A percentile compares a stretch with the other conserved stretches of the same genome.
Evolutionary conservation across 37 sponge, comb jelly and placozoan species (phyloP).

Genomic region (Cladorhizidae sp.): DNA sequence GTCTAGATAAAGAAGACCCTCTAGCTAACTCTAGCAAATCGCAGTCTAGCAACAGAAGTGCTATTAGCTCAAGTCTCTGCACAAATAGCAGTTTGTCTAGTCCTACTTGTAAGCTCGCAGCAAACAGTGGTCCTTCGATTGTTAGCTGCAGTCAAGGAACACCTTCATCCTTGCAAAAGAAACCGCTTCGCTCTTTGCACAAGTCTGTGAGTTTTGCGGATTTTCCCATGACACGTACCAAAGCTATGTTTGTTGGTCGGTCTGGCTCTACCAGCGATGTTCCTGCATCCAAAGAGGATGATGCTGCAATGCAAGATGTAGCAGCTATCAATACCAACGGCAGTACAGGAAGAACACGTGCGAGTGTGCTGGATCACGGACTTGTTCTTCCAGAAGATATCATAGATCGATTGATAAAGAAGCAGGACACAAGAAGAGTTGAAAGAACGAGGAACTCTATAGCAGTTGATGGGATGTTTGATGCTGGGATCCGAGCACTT

Average conservation of each 20-base stretch:
- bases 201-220: slow-evolving; percentile 30
- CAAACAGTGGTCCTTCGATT: background rate
- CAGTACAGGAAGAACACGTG: background rate
- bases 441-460: background rate
- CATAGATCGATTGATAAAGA: slow-evolving; percentile 11
- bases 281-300: background rate
- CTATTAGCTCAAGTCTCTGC: background rate
- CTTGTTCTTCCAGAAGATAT: background rate
- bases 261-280: background rate
- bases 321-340: background rate
- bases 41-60: background rate
- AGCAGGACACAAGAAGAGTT: background rate
- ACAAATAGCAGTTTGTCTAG: too few species aligned
- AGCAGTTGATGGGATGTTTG: background rate
- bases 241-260: background rate
- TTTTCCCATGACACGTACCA: slow-evolving; percentile 16
- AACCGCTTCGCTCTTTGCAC: background rate
- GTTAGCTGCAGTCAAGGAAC: background rate
- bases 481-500: slow-evolving; percentile 14
- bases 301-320: background rate
- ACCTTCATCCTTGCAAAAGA: background rate
- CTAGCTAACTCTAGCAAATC: background rate
- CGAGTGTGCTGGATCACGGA: background rate
- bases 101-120: too few species aligned
- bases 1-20: background rate